A percentile compares a stretch with the other conserved stretches of the same genome.
Evolutionary conservation across 2,113 vertebrate genomes (phyloP).

Genomic region (Todiramphus chloris): DNA sequence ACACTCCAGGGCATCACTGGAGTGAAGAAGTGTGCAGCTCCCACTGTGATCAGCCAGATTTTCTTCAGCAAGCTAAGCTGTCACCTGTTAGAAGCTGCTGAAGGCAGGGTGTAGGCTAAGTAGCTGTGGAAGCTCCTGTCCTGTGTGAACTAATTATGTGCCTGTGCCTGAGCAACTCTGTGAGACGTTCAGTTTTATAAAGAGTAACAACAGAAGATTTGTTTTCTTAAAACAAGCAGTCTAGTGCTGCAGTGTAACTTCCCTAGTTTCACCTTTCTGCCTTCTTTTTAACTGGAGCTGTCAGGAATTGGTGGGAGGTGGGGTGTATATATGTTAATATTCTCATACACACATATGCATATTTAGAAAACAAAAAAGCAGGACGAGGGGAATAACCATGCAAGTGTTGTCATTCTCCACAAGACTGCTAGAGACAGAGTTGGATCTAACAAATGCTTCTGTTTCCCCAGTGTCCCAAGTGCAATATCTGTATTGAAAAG

Average conservation of each 20-base stretch:
- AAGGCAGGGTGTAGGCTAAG: background rate
- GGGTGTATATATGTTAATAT: background rate
- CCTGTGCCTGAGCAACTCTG: background rate
- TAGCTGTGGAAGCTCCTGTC: background rate
- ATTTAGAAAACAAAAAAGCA: background rate
- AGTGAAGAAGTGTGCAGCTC: background rate
- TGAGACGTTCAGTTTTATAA: background rate
- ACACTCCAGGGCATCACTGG: background rate
- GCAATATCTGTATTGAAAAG: constrained; percentile 99
- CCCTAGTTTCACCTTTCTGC: background rate
- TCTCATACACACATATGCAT: rapidly evolving
- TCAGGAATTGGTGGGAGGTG: background rate
- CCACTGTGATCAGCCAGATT: background rate
- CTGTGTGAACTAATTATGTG: background rate
- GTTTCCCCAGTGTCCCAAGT: constrained; percentile 94
- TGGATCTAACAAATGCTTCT: constrained; percentile 43
- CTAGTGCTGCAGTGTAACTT: background rate
- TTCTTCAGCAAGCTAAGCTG: background rate
- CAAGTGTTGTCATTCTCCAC: background rate
- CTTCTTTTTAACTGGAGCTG: constrained; percentile 21
- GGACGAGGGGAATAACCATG: background rate
- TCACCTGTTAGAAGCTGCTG: background rate
- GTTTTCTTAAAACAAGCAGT: background rate
- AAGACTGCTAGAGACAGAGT: background rate
- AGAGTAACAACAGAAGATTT: background rate